Evolutionary conservation across 2,113 vertebrate genomes (phyloP).

Genomic region (Hiodon alosoides): DNA sequence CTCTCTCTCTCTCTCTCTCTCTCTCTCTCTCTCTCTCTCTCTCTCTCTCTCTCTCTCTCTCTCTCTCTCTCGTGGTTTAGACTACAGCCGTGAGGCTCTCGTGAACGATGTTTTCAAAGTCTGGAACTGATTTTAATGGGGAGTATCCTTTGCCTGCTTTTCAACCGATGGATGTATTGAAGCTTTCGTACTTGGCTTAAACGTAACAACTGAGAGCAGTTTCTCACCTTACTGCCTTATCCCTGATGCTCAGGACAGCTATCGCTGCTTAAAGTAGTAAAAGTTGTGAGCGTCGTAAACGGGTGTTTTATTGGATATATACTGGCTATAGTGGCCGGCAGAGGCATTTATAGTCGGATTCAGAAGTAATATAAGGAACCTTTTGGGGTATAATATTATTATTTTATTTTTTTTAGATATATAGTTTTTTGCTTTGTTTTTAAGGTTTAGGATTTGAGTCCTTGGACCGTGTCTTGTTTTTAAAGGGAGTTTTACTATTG

Average conservation of each 20-base stretch:
- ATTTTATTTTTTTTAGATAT: constrained; percentile 9
- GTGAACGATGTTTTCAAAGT: constrained; percentile 45
- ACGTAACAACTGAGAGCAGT: constrained; percentile 37
- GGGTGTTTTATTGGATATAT: constrained; percentile 11
- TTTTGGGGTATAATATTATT: constrained; percentile 9
- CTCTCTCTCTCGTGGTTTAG: constrained; percentile 16
- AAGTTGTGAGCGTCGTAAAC: constrained; percentile 10
- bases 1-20: constrained; percentile 22
- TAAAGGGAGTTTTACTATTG: constrained; percentile 16
- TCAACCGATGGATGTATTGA: constrained; percentile 56
- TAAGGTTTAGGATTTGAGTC: constrained; percentile 37
- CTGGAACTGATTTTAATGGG: constrained; percentile 65
- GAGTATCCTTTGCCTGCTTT: constrained; percentile 53
- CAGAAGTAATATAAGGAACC: constrained; percentile 1
- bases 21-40: constrained; percentile 19
- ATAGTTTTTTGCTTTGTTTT: constrained; percentile 15
- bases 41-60: not conserved
- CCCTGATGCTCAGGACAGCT: constrained; percentile 8
- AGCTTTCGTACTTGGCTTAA: constrained; percentile 45
- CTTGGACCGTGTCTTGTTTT: constrained; percentile 26
- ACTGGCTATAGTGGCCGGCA: constrained; percentile 11
- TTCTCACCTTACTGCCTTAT: constrained; percentile 25
- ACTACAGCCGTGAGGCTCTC: constrained; percentile 26
- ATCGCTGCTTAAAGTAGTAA: constrained; percentile 23
- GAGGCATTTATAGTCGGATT: constrained; percentile 10